These are phyloP conservation scores for Mormyrops attenuatus DNA, from an alignment of 2,797 vertebrate genomes.

Conservation along the genomic window DNA sequence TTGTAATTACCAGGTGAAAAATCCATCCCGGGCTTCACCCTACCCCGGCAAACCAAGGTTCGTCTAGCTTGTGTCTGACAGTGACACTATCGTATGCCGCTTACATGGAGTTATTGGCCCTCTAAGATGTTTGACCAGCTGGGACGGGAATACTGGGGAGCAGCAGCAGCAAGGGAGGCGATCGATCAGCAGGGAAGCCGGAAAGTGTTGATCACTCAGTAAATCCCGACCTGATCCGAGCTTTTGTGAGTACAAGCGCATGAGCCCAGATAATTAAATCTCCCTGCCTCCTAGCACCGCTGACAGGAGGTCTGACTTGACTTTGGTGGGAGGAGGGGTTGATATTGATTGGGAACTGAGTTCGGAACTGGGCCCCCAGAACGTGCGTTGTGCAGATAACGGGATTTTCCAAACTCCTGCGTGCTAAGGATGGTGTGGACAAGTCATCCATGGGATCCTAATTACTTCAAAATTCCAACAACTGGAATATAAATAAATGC, in stretches of 20 bases:
- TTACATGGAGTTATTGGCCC: not conserved
- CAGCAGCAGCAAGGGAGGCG: constrained; percentile 36
- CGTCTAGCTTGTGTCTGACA: not conserved
- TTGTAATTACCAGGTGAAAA: not conserved
- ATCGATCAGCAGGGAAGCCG: constrained; percentile 54
- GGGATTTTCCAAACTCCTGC: constrained; percentile 54
- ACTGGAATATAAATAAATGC: constrained; percentile 39
- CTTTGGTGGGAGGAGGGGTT: not conserved
- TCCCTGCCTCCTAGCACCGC: constrained; percentile 34
- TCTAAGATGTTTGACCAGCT: not conserved
- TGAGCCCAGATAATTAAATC: constrained; percentile 58
- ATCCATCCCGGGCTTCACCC: not conserved
- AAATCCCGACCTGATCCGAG: constrained; percentile 52
- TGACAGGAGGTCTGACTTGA: constrained; percentile 21
- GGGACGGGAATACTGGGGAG: constrained; percentile 12
- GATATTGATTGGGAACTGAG: constrained; percentile 63
- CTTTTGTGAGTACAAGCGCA: constrained; percentile 52
- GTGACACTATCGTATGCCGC: not conserved
- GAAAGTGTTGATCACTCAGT: constrained; percentile 50
- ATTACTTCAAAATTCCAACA: constrained; percentile 46
- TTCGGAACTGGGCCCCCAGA: constrained; percentile 53
- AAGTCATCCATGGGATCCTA: constrained; percentile 41
- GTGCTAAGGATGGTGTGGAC: constrained; percentile 49
- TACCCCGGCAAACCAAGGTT: not conserved
- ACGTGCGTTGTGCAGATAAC: constrained; percentile 56